These are phyloP conservation scores for Hipposideros armiger DNA, from an alignment of 2,113 vertebrate species.

Conservation along the genomic window DNA sequence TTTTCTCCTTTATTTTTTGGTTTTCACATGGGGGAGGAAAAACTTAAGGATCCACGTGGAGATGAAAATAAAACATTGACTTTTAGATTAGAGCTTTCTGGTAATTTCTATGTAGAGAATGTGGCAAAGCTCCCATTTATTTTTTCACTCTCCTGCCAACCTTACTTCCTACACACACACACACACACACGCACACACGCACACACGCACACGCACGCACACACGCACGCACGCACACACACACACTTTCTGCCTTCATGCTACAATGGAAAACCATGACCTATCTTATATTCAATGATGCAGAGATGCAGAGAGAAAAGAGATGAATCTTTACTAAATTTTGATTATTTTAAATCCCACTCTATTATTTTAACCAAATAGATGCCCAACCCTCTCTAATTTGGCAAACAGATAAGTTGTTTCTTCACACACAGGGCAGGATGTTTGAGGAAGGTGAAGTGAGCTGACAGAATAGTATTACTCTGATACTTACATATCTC, in stretches of 20 bases:
- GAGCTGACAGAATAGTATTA: not conserved
- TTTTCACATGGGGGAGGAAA: not conserved
- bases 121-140: not conserved
- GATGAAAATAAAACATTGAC: not conserved
- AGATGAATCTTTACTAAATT: not conserved
- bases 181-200: not conserved
- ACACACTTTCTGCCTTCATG: not conserved
- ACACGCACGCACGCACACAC: not conserved
- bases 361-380: not conserved
- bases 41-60: not conserved
- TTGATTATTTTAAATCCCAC: not conserved
- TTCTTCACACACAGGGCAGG: not conserved
- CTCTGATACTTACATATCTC: not conserved
- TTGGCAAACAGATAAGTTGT: not conserved
- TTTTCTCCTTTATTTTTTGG: not conserved
- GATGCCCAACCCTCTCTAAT: not conserved
- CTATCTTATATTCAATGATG: not conserved
- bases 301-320: not conserved
- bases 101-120: not conserved
- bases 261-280: not conserved
- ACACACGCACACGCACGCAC: not conserved
- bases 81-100: not conserved
- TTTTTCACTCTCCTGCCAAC: not conserved
- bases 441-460: not conserved
- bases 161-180: not conserved